These are phyloP conservation scores for Nineta flava DNA, from an alignment of 2,888 invertebrate genomes.

Conservation along the genomic window DNA sequence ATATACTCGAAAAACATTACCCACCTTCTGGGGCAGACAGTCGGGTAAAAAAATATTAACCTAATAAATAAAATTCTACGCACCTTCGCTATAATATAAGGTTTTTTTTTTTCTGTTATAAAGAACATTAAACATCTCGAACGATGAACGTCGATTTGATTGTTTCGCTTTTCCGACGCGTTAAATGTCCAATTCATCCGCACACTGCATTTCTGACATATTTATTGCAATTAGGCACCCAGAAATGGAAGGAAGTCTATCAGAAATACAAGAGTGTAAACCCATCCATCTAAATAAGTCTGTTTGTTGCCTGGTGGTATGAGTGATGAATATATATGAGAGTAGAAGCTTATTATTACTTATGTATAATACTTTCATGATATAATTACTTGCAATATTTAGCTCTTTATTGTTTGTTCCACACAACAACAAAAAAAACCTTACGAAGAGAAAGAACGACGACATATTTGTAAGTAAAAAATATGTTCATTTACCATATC, in stretches of 20 bases:
- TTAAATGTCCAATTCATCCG: constrained; percentile 6
- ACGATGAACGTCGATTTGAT: constrained; percentile 2
- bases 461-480: too few species aligned
- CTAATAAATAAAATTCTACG: too few species aligned
- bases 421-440: background rate
- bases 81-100: too few species aligned
- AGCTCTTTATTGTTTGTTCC: background rate
- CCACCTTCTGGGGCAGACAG: too few species aligned
- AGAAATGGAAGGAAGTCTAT: constrained; percentile 1
- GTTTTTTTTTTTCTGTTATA: too few species aligned
- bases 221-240: constrained; percentile 5
- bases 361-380: background rate
- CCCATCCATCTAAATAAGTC: background rate
- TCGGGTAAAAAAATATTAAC: too few species aligned
- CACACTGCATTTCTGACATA: constrained; percentile 1
- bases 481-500: too few species aligned
- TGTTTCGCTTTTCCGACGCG: constrained; percentile 8
- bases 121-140: background rate
- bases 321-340: background rate
- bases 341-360: background rate
- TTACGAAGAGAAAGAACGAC: too few species aligned
- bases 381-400: background rate
- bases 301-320: too few species aligned
- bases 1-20: too few species aligned
- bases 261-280: background rate